Evolutionary conservation across 1,140 invertebrate species (phyloP), one percentile per base, ranked within the genome.

Genomic region (Cardiocondyla obscurior): DNA sequence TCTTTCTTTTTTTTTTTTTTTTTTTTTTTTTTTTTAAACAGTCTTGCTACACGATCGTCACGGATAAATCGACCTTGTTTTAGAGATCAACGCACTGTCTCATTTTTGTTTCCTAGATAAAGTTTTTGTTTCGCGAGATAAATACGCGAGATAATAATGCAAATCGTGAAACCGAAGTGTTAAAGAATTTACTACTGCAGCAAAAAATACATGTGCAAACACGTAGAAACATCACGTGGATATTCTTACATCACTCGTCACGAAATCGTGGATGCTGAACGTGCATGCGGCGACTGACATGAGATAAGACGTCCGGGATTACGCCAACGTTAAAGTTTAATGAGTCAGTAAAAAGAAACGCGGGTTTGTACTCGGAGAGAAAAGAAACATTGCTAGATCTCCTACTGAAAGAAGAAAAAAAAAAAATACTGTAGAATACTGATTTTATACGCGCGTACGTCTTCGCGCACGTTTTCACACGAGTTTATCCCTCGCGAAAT

Each of bases 201-300:
- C n/a, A n/a, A n/a, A n/a, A n/a, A n/a, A n/a, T n/a, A n/a, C n/a
- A 19, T 42, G 19, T 12, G 22, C 19, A 39, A 62, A 42, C 33
- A 39, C 6, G 25, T 14, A 62, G 33, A 19, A 8, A 62, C 57
- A 8, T 74, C 14, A 39, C 22, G 28, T 0, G 14, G 55, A 25
- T 14, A 69, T 81, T 69, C 33, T 62, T 53, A n/a, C 28, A 65
- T 69, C 58, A 39, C 19, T 22, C 58, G 53, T 39, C 39, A 81
- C 65, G 67, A 49, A 36, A 69, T 46, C 74, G 12, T 5, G 19
- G 22, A 55, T 53, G 51, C 30, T 67, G 58, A 67, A 22, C 36
- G 42, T 69, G 58, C 46, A 42, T n/a, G 36, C 42, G 22, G 22
- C 3, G 39, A 64, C n/a, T 7, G 39, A 64, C n/a, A 16, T n/a